phyloP scores from a whole-genome alignment of 2,113 vertebrate genomes.

The Mormyrus iriodes region DNA sequence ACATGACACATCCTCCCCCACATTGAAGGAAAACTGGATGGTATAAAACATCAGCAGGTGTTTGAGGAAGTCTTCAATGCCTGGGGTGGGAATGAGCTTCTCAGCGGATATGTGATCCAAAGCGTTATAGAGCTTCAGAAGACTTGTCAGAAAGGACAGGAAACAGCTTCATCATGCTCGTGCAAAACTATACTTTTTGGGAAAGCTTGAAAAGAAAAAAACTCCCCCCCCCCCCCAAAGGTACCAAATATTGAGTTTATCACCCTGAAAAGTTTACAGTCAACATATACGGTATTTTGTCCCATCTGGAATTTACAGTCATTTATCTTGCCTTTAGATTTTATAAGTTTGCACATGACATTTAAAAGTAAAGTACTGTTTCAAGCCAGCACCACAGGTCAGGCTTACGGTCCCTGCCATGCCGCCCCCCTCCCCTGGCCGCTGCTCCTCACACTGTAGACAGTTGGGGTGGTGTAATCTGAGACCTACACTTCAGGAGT shows the following conservation, averaged over 20 bases:
- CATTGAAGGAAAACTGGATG: background rate
- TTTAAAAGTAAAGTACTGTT: background rate
- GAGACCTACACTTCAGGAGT: background rate
- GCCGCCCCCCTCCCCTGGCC: background rate
- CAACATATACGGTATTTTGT: background rate
- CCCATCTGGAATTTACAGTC: background rate
- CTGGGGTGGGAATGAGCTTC: too few species aligned
- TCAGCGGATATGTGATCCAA: background rate
- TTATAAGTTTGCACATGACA: background rate
- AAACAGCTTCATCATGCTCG: background rate
- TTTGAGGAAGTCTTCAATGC: background rate
- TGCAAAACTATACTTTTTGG: background rate
- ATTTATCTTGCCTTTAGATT: background rate
- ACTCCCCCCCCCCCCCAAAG: background rate
- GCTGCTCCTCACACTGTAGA: background rate
- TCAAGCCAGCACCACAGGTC: background rate
- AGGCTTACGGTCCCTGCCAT: background rate
- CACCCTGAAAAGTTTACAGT: background rate
- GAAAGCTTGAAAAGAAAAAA: background rate
- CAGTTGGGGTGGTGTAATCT: background rate
- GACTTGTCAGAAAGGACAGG: background rate
- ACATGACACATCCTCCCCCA: background rate
- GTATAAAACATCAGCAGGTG: background rate
- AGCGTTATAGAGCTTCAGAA: background rate
- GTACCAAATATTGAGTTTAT: background rate